Base-by-base conservation (phyloP, 2,797 vertebrate genomes). In the Darevskia mixta region DNA sequence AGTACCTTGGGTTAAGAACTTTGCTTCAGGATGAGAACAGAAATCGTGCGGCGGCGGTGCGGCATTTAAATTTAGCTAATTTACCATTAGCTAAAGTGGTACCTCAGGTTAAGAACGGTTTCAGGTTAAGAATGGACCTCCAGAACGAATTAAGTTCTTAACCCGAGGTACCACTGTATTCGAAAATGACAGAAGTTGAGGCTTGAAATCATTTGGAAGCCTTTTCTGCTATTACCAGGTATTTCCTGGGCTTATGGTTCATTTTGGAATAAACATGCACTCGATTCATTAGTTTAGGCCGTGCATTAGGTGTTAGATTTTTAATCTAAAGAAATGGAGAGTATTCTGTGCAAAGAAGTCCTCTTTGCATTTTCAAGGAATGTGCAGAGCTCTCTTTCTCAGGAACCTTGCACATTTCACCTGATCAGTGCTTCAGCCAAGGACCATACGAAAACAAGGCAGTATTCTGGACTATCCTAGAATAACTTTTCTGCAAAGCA, bases 401-500 rank as follows among this genome's bases (percentile, higher is more conserved):
- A 88, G 87, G 84, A 91, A 92, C 61, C 86, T 87, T 90, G 89
- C 86, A 81, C 82, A 58, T 79, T 38, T 15, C 45, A 32, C 67
- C 43, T 86, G 90, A 89, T 92, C 61, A 90, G 83, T 84, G 66
- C 18, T 87, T 69, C 66, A 90, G 72, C 80, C 72, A 92, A 92
- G 66, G 93, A 77, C 27, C 71, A 55, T 10, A n/a, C 27, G 7
- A 89, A 81, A 89, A 64, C 17, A 90, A 78, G 80, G 84, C 85
- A 71, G 32, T 55, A 55, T 55, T 55, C 49, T 13, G 1, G 49
- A 77, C 81, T 93, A 83, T 90, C 87, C 79, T 88, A 86, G 91
- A 92, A 87, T 79, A 86, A 89, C 87, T 90, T 91, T 72, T 49
- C 13, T 79, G 38, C 80, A 79, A 91, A 89, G 23, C 58, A 5